phyloP scores from a whole-genome alignment of 2,888 invertebrate species.

The Drosophila falleni region DNA sequence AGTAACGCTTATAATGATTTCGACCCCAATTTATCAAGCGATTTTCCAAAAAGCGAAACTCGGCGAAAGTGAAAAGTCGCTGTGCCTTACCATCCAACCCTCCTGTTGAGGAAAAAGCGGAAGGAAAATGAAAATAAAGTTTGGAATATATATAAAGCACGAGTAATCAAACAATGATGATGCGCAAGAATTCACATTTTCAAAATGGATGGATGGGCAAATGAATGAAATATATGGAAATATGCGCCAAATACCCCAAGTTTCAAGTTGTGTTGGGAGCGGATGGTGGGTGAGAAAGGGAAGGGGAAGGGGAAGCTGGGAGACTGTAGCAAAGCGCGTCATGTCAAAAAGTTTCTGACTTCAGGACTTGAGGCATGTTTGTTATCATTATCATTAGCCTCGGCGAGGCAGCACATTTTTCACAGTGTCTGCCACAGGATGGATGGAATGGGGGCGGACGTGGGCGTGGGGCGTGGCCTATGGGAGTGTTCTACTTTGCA shows the following conservation, averaged over 20 bases:
- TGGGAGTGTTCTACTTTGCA: conserved; percentile 52
- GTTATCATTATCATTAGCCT: conserved; percentile 82
- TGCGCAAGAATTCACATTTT: conserved; percentile 83
- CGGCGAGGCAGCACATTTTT: conserved; percentile 54
- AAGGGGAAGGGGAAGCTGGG: background rate
- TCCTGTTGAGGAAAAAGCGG: conserved; percentile 13
- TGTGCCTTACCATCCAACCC: conserved; percentile 13
- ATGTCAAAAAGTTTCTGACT: conserved; percentile 82
- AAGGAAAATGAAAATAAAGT: conserved; percentile 65
- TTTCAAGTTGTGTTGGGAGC: background rate
- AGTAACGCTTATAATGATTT: conserved; percentile 81
- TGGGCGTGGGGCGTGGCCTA: conserved; percentile 14
- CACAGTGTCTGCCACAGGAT: conserved; percentile 35
- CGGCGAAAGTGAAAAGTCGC: conserved; percentile 63
- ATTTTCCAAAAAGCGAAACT: conserved; percentile 52
- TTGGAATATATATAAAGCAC: conserved; percentile 69
- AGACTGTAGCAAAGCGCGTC: conserved; percentile 47
- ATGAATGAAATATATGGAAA: conserved; percentile 77
- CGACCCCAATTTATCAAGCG: conserved; percentile 82
- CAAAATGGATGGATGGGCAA: conserved; percentile 74
- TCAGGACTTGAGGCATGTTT: conserved; percentile 76
- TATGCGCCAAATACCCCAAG: conserved; percentile 54
- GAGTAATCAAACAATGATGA: conserved; percentile 83
- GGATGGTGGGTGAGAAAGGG: background rate
- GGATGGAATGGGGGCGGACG: conserved; percentile 3